Conservation (phyloP, 1,140 invertebrate species). For the Pseudobourletiella spinata region DNA sequence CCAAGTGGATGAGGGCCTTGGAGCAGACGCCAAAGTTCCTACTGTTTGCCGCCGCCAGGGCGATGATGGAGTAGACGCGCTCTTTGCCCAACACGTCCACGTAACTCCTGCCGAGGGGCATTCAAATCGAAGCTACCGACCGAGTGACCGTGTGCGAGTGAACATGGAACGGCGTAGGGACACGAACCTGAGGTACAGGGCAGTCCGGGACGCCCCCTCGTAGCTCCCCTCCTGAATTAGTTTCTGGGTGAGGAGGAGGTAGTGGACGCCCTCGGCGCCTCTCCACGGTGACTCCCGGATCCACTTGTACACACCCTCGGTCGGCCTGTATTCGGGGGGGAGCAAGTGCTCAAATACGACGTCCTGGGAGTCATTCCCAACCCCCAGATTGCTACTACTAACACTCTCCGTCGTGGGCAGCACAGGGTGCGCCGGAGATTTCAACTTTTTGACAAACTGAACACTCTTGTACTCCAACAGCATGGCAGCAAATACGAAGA, state of each 20-base stretch:
- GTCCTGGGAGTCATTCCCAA: conserved; percentile 15
- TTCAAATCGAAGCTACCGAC: neutral
- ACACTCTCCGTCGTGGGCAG: too few species aligned
- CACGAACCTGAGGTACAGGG: conserved; percentile 59
- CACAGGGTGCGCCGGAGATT: too few species aligned
- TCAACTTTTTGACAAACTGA: neutral
- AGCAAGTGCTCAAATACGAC: conserved; percentile 30
- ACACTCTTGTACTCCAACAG: conserved; percentile 59
- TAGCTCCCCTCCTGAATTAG: conserved; percentile 58
- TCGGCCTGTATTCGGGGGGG: conserved; percentile 21
- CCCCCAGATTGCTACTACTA: neutral
- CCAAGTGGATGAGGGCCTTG: conserved; percentile 88
- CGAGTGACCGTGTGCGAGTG: too few species aligned
- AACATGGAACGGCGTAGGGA: too few species aligned
- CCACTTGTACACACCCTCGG: conserved; percentile 20
- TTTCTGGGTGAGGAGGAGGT: conserved; percentile 68
- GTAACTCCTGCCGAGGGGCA: conserved; percentile 64
- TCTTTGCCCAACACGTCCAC: conserved; percentile 67
- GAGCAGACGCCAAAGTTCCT: conserved; percentile 76
- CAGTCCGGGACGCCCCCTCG: conserved; percentile 60
- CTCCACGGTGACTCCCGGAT: conserved; percentile 71
- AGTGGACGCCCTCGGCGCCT: conserved; percentile 82
- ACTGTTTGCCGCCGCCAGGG: conserved; percentile 62
- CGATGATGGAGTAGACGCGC: conserved; percentile 65
- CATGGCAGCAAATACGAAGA: conserved; percentile 78